Conservation (phyloP, 2,888 invertebrate genomes). For the Adelphocoris suturalis region DNA sequence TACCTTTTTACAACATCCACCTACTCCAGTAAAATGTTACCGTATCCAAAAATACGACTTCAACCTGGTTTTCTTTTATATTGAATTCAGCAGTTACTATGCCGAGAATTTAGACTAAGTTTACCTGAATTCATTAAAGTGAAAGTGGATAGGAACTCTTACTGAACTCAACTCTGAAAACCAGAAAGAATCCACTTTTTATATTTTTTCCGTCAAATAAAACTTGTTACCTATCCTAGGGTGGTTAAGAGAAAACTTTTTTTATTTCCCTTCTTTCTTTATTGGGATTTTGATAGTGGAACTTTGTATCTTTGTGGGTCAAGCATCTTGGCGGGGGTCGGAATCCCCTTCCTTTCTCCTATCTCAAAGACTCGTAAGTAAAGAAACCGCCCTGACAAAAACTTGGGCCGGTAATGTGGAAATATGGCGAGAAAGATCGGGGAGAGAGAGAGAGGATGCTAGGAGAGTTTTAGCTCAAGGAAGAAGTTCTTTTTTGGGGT, state of each 20-base stretch:
- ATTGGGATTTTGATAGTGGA: neutral
- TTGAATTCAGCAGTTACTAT: too few relatives aligned
- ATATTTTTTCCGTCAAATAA: neutral
- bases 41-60: too few relatives aligned
- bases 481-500: neutral
- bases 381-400: neutral
- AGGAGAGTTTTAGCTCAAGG: neutral
- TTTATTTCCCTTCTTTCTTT: neutral
- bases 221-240: neutral
- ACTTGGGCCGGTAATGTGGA: conserved; percentile 29
- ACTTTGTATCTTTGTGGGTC: conserved; percentile 3
- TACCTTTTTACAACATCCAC: too few relatives aligned
- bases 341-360: neutral
- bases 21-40: too few relatives aligned
- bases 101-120: too few relatives aligned
- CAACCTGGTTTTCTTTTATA: too few relatives aligned
- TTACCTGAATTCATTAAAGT: too few relatives aligned
- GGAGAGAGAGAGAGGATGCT: neutral
- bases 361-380: neutral
- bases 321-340: neutral
- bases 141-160: too few relatives aligned
- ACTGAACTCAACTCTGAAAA: too few relatives aligned
- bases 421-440: conserved; percentile 13
- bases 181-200: too few relatives aligned
- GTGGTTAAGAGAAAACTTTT: neutral